Evolutionary conservation across 2,113 vertebrate genomes (phyloP).

Genomic region (Neofelis nebulosa): DNA sequence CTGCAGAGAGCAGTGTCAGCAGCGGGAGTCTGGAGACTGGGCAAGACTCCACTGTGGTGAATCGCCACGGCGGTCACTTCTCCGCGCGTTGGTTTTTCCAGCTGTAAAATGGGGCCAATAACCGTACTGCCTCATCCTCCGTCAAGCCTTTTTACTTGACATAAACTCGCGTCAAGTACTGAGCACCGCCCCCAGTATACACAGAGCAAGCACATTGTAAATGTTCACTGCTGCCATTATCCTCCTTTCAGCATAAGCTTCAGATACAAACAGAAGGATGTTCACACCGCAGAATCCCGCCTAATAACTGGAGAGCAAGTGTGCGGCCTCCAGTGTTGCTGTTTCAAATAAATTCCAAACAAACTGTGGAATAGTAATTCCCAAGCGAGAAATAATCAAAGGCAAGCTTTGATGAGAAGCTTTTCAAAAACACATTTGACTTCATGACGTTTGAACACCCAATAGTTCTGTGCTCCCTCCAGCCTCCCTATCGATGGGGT

Average conservation of each 20-base stretch:
- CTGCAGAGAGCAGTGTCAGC: not conserved
- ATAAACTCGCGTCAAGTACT: not conserved
- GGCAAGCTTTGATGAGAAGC: not conserved
- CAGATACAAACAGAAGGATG: not conserved
- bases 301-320: not conserved
- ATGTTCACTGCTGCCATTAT: not conserved
- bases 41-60: not conserved
- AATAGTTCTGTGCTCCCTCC: not conserved
- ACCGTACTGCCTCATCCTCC: not conserved
- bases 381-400: not conserved
- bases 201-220: fast-evolving
- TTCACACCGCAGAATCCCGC: not conserved
- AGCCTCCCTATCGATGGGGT: not conserved
- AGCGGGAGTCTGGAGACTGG: not conserved
- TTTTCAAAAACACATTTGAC: not conserved
- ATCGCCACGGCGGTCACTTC: not conserved
- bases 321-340: not conserved
- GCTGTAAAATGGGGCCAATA: not conserved
- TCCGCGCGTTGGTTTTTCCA: not conserved
- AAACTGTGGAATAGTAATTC: not conserved
- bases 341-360: not conserved
- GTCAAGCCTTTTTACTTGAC: not conserved
- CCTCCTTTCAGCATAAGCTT: not conserved
- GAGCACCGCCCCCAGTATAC: not conserved
- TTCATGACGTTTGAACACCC: not conserved